Evolutionary conservation across 2,888 invertebrate genomes (phyloP).

Genomic region (Tryphoninae sp.): DNA sequence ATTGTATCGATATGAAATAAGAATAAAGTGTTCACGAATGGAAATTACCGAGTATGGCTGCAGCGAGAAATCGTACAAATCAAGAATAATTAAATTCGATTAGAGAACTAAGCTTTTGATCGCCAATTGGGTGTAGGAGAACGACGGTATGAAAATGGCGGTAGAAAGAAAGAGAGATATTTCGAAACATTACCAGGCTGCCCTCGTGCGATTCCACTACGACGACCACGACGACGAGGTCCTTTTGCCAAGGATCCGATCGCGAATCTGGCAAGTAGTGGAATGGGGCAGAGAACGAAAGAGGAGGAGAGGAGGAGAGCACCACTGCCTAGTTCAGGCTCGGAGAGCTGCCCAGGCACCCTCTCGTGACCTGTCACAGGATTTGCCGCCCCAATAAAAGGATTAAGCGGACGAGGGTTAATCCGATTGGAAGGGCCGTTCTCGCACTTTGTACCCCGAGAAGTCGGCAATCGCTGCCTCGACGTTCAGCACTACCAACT

Average conservation of each 20-base stretch:
- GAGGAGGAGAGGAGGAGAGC: slow-evolving; percentile 33
- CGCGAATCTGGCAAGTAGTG: slow-evolving; percentile 65
- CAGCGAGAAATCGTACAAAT: slow-evolving; percentile 28
- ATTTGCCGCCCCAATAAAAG: slow-evolving; percentile 80
- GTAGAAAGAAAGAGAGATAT: slow-evolving; percentile 50
- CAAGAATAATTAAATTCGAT: slow-evolving; percentile 44
- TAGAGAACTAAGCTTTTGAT: slow-evolving; percentile 44
- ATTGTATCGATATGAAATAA: background rate
- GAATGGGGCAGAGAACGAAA: background rate
- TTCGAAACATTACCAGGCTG: slow-evolving; percentile 56
- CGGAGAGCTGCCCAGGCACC: slow-evolving; percentile 65
- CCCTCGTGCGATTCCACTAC: slow-evolving; percentile 43
- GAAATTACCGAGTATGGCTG: background rate
- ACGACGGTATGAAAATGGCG: background rate
- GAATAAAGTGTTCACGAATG: background rate
- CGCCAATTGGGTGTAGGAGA: slow-evolving; percentile 8
- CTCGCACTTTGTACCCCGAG: slow-evolving; percentile 70
- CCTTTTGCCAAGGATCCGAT: slow-evolving; percentile 58
- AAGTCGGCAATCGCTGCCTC: slow-evolving; percentile 56
- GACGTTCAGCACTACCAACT: slow-evolving; percentile 57
- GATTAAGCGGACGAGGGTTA: slow-evolving; percentile 80
- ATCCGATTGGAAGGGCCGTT: slow-evolving; percentile 79
- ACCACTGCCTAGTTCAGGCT: slow-evolving; percentile 20
- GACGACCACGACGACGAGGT: slow-evolving; percentile 32
- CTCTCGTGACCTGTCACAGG: slow-evolving; percentile 77